A percentile compares a stretch with the other conserved stretches of the same genome.
phyloP scores from a whole-genome alignment of 2,797 vertebrate species.

The Petrocephalus sullivani region DNA sequence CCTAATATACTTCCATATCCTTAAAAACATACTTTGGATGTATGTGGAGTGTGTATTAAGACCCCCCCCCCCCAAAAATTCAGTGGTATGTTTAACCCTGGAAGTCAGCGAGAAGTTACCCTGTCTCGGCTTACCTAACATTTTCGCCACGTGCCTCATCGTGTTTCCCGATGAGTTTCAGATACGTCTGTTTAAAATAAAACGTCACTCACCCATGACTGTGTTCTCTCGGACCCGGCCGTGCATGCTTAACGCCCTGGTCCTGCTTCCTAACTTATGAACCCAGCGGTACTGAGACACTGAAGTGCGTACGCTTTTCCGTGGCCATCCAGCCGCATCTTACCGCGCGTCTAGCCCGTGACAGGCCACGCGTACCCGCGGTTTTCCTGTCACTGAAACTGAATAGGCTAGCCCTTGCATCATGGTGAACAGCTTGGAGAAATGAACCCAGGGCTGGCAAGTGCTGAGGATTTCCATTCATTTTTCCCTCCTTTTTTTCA shows the following conservation, averaged over 20 bases:
- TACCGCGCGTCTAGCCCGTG: constrained; percentile 39
- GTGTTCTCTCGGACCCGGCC: background rate
- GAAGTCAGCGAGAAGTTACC: background rate
- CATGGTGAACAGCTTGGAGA: constrained; percentile 48
- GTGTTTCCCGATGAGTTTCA: background rate
- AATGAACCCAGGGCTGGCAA: constrained; percentile 47
- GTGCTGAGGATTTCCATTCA: constrained; percentile 40
- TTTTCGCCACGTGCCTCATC: background rate
- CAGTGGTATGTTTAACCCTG: background rate
- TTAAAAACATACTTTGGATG: background rate
- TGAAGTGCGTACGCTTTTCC: constrained; percentile 22
- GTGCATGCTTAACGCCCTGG: background rate
- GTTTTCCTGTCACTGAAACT: constrained; percentile 50
- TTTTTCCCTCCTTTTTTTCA: constrained; percentile 31
- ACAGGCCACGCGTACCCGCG: constrained; percentile 37
- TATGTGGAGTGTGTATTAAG: background rate
- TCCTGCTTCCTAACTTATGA: constrained; percentile 29
- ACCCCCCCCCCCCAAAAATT: background rate
- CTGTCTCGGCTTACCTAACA: background rate
- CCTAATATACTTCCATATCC: background rate
- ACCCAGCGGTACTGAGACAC: constrained; percentile 35
- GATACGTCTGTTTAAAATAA: background rate
- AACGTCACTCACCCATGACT: background rate
- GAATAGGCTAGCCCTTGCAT: constrained; percentile 51
- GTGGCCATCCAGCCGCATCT: constrained; percentile 37